Base-by-base conservation (phyloP, 2,113 vertebrate species). In the Hassar affinis region DNA sequence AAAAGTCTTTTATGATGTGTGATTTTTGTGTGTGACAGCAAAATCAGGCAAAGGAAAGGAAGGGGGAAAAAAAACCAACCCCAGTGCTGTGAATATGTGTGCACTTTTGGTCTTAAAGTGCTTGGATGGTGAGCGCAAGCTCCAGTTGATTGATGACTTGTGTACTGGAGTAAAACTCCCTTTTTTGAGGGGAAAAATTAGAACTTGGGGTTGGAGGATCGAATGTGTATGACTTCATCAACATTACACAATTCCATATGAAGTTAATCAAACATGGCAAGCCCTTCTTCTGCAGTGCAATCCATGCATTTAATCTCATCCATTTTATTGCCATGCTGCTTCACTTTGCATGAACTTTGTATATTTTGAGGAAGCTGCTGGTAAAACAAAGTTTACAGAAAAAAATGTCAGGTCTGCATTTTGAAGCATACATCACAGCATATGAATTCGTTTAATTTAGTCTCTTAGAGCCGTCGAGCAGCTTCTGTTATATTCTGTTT, bases 101-200 rank as follows among this genome's bases (percentile, higher is more conserved):
- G 35, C 25, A 10, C 62, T 78, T 69, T 82, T 81, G 83, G 83
- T 86, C 61, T 87, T 88, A 68, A 77, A 88, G 61, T 85, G 88
- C 84, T 84, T 88, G 80, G 42, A 42, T 75, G 85, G 54, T 82
- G 27, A 59, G 78, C 56, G 33, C 33, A 56, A 85, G 59, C 9
- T n/a, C 76, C 84, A 91, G 80, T 84, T 92, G 92, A 94, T 93
- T 91, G 91, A 94, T 93, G 88, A 92, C 88, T 91, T 90, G 89
- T 90, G 86, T 86, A 87, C 86, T 64, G 81, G 78, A 85, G 87
- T 85, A 85, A 91, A 90, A 89, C 87, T 86, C 85, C 38, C 56
- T 25, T 66, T 90, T 89, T 89, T 87, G 86, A 88, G n/a, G 11
- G 38, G 64, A n/a, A 49, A 71, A 71, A 59, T 78, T 66, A 69